Evolutionary conservation across 1,140 invertebrate genomes (phyloP), one percentile per base, ranked within the genome.

Genomic region (Episyrphus balteatus): DNA sequence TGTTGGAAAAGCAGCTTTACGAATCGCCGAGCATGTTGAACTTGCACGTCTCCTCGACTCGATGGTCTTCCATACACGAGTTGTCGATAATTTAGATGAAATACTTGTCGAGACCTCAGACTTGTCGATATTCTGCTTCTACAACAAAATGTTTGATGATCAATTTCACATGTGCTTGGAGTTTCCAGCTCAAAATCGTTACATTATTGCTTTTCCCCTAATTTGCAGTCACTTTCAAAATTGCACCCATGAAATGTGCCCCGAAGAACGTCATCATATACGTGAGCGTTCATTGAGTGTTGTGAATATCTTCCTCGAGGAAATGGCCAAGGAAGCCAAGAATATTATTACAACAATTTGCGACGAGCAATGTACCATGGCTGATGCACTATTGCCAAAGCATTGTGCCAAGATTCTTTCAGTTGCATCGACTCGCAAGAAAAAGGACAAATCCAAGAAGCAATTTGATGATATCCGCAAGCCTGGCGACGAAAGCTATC

Each of bases 141-240:
- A 96, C 62, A 94, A 83, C 57, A 91, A 91, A 74, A 86, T 94
- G 64, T 98, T 98, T 73, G 93, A 98, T 63, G 91, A 94, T 63
- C 92, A 98, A 66, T 98, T 98, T 64, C 92, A 97, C 59, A 94
- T 97, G 89, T 98, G 94, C 70, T 75, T 98, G 54, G 93, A 98
- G 70, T 98, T 98, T 70, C 93, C 93, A 19, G 92, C 93, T 17
- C 94, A 98, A 71, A 97, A 97, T 72, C 79, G 94, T 17, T 99
- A 90, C 60, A 96, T 97, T 49, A 89, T 98, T 51, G 90, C 93
- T 30, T 99, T 99, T 70, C 95, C 96, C 12, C 73, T 98, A 46
- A 94, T 99, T 55, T 98, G 95, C 69, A 87, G 88, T 51, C 95
- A 99, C 66, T 99, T 99, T 64, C 91, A 96, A 72, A 90, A 92